Percentiles rank a stretch among this genome's conserved stretches.
These are phyloP conservation scores for Stramonita haemastoma DNA, from an alignment of 2,888 invertebrate genomes.

Conservation along the genomic window DNA sequence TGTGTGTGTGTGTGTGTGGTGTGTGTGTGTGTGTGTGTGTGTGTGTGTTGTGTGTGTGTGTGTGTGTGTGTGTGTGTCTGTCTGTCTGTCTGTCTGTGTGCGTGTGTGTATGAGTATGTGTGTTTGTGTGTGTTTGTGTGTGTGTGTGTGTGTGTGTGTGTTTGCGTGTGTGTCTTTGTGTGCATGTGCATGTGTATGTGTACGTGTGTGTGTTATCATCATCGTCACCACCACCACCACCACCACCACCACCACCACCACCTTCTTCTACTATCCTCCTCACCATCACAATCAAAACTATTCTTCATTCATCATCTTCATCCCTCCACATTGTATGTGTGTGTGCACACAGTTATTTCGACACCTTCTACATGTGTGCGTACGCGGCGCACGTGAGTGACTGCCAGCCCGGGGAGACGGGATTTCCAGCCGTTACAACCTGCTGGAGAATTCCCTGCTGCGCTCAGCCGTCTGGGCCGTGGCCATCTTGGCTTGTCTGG, in stretches of 20 bases:
- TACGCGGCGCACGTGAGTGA: conserved; percentile 46
- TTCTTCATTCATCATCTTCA: no score
- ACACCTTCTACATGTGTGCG: conserved; percentile 50
- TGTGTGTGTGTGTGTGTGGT: background rate
- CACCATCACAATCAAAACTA: no score
- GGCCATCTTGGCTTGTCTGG: conserved; percentile 81
- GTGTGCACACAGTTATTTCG: conserved; percentile 49
- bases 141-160: background rate
- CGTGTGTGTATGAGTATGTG: background rate
- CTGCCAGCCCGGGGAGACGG: conserved; percentile 51
- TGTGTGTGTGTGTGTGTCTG: conserved; percentile 16
- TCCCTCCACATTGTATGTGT: no score
- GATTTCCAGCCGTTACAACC: conserved; percentile 52
- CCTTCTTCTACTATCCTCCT: no score
- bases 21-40: conserved; percentile 18
- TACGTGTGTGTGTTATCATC: no score
- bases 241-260: no score
- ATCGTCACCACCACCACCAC: no score
- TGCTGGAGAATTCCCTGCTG: conserved; percentile 51
- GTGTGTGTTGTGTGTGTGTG: background rate
- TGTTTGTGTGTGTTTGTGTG: background rate
- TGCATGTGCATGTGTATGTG: no score
- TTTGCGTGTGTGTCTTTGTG: background rate
- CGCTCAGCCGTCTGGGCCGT: conserved; percentile 82
- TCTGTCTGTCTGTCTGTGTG: background rate